Conservation (phyloP, 92 coral and sea anemone species). For the Zoanthus gigantus region DNA sequence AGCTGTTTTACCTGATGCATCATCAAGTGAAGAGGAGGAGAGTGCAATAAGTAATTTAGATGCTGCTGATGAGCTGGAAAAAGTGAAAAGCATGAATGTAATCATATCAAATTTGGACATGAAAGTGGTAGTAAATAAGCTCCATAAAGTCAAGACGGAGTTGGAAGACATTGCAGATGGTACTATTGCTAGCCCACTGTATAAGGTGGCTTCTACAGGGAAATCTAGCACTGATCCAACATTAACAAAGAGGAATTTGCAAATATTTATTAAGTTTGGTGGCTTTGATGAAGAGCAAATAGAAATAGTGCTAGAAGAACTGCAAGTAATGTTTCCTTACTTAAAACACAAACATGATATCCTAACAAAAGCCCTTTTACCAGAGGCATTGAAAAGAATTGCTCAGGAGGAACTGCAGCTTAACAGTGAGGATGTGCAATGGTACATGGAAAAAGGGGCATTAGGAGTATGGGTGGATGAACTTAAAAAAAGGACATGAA, state of each 20-base stretch:
- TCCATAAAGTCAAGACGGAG: background rate
- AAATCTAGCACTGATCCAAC: background rate
- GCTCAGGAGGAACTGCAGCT: background rate
- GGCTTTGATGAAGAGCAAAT: constrained; percentile 17
- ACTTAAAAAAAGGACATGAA: background rate
- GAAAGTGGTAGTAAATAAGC: background rate
- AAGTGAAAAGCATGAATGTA: too few species aligned
- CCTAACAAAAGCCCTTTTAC: background rate
- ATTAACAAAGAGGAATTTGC: background rate
- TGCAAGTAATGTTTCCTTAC: background rate
- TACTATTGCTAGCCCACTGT: background rate
- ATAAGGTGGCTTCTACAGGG: background rate
- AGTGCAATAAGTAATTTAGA: background rate
- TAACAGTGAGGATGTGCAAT: background rate
- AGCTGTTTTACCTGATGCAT: background rate
- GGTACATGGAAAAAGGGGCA: background rate
- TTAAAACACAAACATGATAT: background rate
- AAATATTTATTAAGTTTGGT: background rate
- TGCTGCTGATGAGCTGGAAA: background rate
- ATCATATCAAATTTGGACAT: background rate
- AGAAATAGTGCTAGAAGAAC: background rate
- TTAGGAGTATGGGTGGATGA: constrained; percentile 13
- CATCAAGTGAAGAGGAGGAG: background rate
- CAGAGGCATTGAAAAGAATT: background rate
- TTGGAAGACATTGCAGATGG: background rate